Evolutionary conservation across 2,113 vertebrate genomes (phyloP).

Genomic region (Mormyrus iriodes): DNA sequence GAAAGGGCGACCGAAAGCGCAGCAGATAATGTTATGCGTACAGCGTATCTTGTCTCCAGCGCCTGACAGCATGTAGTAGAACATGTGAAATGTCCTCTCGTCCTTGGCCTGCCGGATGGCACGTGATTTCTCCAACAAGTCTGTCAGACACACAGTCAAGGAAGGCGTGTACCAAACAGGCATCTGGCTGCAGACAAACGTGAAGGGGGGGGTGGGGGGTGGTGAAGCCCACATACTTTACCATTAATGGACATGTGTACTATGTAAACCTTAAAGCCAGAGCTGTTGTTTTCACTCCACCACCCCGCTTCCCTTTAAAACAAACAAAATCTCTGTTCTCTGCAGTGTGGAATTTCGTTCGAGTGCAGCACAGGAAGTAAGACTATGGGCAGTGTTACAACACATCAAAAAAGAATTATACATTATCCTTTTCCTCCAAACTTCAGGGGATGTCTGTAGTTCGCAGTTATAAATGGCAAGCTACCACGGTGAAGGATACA

Average conservation of each 20-base stretch:
- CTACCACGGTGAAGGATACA: slow-evolving; percentile 74
- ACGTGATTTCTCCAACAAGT: slow-evolving; percentile 81
- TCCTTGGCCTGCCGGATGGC: slow-evolving; percentile 84
- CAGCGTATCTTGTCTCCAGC: slow-evolving; percentile 73
- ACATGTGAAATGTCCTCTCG: slow-evolving; percentile 79
- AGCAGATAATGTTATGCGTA: slow-evolving; percentile 35
- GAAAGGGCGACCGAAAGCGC: neutral
- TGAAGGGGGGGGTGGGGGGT: neutral
- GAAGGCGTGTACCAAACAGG: slow-evolving; percentile 2
- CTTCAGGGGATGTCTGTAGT: neutral
- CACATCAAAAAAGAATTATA: neutral
- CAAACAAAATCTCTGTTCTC: neutral
- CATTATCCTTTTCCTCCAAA: neutral
- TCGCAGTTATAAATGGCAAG: neutral
- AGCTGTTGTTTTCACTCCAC: neutral
- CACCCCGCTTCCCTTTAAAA: neutral
- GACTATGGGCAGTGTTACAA: neutral
- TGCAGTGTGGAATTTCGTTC: neutral
- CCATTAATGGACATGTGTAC: slow-evolving; percentile 15
- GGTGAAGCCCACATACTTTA: neutral
- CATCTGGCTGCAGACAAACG: neutral
- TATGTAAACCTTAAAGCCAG: neutral
- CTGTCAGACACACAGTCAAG: slow-evolving; percentile 59
- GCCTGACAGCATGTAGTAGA: slow-evolving; percentile 81
- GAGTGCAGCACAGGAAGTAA: neutral